These are phyloP conservation scores for Beroe ovata DNA, from an alignment of 37 sponge, comb jelly and placozoan genomes.

Conservation along the genomic window DNA sequence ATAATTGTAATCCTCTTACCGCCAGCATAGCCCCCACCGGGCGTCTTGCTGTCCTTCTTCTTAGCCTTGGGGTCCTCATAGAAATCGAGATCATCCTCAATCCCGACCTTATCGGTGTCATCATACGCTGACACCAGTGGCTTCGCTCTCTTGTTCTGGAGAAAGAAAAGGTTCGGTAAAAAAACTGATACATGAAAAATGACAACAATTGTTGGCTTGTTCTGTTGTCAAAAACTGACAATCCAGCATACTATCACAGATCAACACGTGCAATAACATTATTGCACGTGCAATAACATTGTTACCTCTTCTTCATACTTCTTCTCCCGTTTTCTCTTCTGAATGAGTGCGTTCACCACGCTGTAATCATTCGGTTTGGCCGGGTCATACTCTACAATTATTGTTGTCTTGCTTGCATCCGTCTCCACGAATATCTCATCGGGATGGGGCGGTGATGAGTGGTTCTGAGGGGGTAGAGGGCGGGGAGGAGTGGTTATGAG, in stretches of 20 bases:
- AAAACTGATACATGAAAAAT: too few relatives aligned
- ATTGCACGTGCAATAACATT: neutral
- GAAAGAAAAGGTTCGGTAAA: neutral
- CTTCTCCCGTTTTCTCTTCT: conserved; percentile 60
- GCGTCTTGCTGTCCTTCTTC: conserved; percentile 40
- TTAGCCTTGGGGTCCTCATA: conserved; percentile 48
- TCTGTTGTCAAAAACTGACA: too few relatives aligned
- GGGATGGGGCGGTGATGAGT: neutral
- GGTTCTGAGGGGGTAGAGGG: too few relatives aligned
- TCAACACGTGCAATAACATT: neutral
- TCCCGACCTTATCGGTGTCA: conserved; percentile 39
- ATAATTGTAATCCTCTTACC: conserved; percentile 6
- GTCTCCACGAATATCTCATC: conserved; percentile 56
- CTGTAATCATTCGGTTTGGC: conserved; percentile 86
- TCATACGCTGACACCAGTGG: conserved; percentile 51
- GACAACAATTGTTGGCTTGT: too few relatives aligned
- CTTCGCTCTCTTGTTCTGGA: conserved; percentile 61
- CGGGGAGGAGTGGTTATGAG: too few relatives aligned
- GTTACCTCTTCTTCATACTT: conserved; percentile 53
- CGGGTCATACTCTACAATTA: conserved; percentile 91
- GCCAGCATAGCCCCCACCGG: conserved; percentile 17
- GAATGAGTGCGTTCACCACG: conserved; percentile 34
- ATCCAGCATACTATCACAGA: too few relatives aligned
- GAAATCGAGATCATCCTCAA: conserved; percentile 65
- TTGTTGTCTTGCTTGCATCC: conserved; percentile 3